These are phyloP conservation scores for Parnassius smintheus DNA, from an alignment of 2,888 invertebrate species.

Conservation along the genomic window DNA sequence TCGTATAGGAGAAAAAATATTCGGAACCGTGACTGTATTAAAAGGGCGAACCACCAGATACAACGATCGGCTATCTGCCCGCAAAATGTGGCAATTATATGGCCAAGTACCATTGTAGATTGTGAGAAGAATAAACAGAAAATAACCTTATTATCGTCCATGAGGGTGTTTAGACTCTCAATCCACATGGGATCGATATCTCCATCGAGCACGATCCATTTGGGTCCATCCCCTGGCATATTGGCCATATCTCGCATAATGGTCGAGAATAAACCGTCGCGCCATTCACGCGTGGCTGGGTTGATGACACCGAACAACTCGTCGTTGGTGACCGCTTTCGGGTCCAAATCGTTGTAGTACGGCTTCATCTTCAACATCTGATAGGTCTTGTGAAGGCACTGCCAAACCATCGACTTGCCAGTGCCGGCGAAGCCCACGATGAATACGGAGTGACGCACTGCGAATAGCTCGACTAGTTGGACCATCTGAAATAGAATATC, in stretches of 20 bases:
- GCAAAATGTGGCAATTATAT: too few species aligned
- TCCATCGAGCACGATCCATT: conserved; percentile 97
- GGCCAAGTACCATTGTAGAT: too few species aligned
- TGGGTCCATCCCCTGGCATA: conserved; percentile 90
- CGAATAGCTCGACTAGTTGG: conserved; percentile 94
- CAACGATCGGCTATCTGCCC: too few species aligned
- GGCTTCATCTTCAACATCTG: conserved; percentile 90
- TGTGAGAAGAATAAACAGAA: too few species aligned
- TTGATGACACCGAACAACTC: conserved; percentile 97
- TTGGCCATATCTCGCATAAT: conserved; percentile 97
- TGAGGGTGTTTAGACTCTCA: conserved; percentile 96
- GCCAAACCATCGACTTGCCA: conserved; percentile 96
- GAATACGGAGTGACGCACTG: conserved; percentile 96
- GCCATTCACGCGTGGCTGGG: conserved; percentile 96
- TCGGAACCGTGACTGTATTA: too few species aligned
- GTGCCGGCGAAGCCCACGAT: conserved; percentile 93
- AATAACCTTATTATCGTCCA: conserved; percentile 96
- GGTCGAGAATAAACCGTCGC: conserved; percentile 93
- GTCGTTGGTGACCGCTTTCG: conserved; percentile 97
- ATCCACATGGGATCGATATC: conserved; percentile 99
- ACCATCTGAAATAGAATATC: conserved; percentile 83
- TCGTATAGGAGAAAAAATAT: too few species aligned
- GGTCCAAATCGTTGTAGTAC: conserved; percentile 93
- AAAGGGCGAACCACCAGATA: too few species aligned
- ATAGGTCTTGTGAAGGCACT: conserved; percentile 92